Evolutionary conservation across 2,113 vertebrate species (phyloP).

Genomic region (Oncorhynchus gorbuscha): DNA sequence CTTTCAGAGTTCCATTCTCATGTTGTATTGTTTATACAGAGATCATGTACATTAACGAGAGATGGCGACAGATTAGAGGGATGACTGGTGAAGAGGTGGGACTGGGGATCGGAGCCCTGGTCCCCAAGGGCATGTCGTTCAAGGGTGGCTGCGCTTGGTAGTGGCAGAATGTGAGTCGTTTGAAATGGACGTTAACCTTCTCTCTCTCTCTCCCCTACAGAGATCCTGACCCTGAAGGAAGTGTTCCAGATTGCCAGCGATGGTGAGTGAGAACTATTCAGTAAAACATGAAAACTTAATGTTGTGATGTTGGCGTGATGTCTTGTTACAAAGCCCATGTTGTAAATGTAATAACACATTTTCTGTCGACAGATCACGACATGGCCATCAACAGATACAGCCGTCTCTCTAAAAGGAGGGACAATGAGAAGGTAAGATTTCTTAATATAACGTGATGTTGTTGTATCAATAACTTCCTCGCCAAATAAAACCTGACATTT

Average conservation of each 20-base stretch:
- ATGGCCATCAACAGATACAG: conserved; percentile 91
- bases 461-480: background rate
- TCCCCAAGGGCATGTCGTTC: no score
- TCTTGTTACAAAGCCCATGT: background rate
- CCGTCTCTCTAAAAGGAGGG: conserved; percentile 91
- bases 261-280: conserved; percentile 74
- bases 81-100: no score
- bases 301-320: background rate
- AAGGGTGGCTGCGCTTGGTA: no score
- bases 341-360: background rate
- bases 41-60: no score
- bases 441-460: no score
- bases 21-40: no score
- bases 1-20: no score
- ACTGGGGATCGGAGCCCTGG: no score
- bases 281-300: no score
- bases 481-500: background rate
- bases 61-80: no score
- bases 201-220: conserved; percentile 69
- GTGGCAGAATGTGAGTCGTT: no score
- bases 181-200: background rate
- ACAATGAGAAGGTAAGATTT: conserved; percentile 89
- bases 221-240: conserved; percentile 95
- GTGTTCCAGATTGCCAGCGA: conserved; percentile 96
- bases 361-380: conserved; percentile 85